Evolutionary conservation across 2,888 invertebrate species (phyloP).

Genomic region (Eupithecia subfuscata): DNA sequence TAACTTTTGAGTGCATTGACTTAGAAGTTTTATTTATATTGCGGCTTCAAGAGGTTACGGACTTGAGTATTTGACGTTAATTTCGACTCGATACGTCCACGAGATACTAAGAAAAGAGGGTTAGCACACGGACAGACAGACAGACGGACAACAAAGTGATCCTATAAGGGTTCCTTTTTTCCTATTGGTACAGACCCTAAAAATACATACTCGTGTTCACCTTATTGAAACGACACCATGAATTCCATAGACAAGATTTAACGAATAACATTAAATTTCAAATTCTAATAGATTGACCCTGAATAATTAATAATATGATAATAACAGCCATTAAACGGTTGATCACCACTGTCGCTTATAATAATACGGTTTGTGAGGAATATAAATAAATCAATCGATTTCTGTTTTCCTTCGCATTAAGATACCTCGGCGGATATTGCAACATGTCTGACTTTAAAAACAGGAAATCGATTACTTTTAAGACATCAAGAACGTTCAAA

Average conservation of each 20-base stretch:
- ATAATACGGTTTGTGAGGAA: slow-evolving; percentile 21
- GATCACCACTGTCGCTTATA: slow-evolving; percentile 26
- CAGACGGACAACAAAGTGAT: too few relatives aligned
- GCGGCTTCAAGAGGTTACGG: too few relatives aligned
- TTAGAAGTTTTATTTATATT: too few relatives aligned
- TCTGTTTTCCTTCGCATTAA: slow-evolving; percentile 40
- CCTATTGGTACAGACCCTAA: too few relatives aligned
- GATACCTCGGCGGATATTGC: slow-evolving; percentile 57
- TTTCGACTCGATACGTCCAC: too few relatives aligned
- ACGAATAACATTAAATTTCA: neutral
- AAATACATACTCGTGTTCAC: neutral
- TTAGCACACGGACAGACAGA: too few relatives aligned
- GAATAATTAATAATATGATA: slow-evolving; percentile 27
- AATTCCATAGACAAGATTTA: slow-evolving; percentile 9
- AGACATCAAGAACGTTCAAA: slow-evolving; percentile 37
- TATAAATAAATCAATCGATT: slow-evolving; percentile 31
- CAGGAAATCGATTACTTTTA: slow-evolving; percentile 56
- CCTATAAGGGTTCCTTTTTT: too few relatives aligned
- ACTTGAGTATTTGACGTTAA: too few relatives aligned
- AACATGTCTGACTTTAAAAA: slow-evolving; percentile 50
- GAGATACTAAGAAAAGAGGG: too few relatives aligned
- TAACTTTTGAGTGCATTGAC: too few relatives aligned
- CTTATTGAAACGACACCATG: neutral
- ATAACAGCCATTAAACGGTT: slow-evolving; percentile 32
- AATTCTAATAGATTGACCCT: slow-evolving; percentile 23